Percentiles rank a stretch among this genome's conserved stretches.
Conservation (phyloP, 2,113 vertebrate genomes). For the Hylia prasina region DNA sequence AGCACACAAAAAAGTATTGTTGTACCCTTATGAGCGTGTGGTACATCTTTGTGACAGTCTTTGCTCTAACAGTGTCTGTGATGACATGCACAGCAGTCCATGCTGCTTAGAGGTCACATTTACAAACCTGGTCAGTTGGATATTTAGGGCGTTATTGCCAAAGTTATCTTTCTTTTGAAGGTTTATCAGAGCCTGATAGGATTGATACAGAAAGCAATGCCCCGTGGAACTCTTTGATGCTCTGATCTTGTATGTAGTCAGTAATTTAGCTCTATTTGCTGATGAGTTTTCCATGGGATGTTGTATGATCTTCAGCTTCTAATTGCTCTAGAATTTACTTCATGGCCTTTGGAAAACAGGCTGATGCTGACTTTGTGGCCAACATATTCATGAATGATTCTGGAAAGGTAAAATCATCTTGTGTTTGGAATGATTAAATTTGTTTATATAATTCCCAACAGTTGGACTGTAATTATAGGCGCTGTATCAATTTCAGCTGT, state of each 20-base stretch:
- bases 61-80: neutral
- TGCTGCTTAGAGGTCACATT: neutral
- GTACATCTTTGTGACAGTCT: neutral
- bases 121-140: neutral
- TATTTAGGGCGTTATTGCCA: neutral
- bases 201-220: neutral
- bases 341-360: neutral
- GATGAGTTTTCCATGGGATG: neutral
- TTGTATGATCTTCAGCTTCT: neutral
- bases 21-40: rapidly evolving
- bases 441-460: neutral
- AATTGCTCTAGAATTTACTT: neutral
- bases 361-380: neutral
- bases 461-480: neutral
- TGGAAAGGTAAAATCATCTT: neutral
- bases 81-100: rapidly evolving
- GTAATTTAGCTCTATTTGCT: neutral
- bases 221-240: neutral
- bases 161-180: neutral
- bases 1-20: neutral
- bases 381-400: neutral
- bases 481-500: neutral
- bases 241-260: neutral
- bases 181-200: neutral
- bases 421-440: neutral